Evolutionary conservation across 2,888 invertebrate species (phyloP), one percentile per base, ranked within the genome.

Genomic region (Lypha dubia): DNA sequence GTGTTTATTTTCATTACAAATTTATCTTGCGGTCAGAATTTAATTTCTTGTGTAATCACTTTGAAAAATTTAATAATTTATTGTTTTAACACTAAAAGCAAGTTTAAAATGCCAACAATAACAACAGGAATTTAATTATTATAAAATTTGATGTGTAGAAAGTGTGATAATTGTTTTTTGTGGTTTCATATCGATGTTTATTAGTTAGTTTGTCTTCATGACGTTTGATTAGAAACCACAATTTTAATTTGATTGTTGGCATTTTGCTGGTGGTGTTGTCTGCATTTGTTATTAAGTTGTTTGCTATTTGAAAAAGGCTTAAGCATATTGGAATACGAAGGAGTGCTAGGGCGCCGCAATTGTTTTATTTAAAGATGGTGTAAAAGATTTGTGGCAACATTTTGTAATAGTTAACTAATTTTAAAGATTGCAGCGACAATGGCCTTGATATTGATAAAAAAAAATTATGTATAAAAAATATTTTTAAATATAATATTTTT

Each of bases 161-260:
- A 63, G 70, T 70, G 81, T 63, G 70, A 82, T 75, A 81, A 82
- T 82, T 82, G 81, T 62, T 81, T 82, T 60, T 65, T 82, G 81
- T 51, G 81, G 81, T 76, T 70, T 60, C 11, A 62, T 17, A 24
- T 24, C 15, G 17, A 41, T 35, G 38, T 65, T 56, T 24, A 49
- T 53, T 2, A 63, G 49, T 28, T 4, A 51, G 13, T 62, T 0
- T 17, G 3, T 56, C 32, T 46, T 68, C 17, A 41, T 38, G 44
- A 49, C 56, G 79, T 76, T 79, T 63, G 46, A 74, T 79, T 74
- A 70, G 77, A 83, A 83, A 83, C 83, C 83, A 32, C 83, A 79
- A 79, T 3, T 68, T 65, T 58, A 79, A 79, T 73, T 73, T 79
- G 11, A 73, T 56, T 73, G 65, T 22, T 67, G 65, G 35, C 22